These are phyloP conservation scores for Acleris laterana DNA, from an alignment of 2,888 invertebrate species.

Conservation along the genomic window DNA sequence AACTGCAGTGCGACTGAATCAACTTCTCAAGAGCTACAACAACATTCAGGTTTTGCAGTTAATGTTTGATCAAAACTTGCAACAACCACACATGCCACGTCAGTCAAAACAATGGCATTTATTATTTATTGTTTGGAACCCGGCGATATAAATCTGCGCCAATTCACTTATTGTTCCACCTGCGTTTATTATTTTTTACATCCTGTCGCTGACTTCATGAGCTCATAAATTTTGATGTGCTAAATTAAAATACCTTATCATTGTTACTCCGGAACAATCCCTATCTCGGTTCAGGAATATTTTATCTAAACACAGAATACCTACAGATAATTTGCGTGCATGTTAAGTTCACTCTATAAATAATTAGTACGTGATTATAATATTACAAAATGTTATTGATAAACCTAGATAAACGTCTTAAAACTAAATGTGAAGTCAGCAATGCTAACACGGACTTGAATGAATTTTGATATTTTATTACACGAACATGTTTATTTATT, in stretches of 20 bases:
- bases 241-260: neutral
- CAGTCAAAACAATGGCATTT: constrained; percentile 16
- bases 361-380: too few species aligned
- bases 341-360: neutral
- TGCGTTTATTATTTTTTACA: neutral
- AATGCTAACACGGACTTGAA: too few species aligned
- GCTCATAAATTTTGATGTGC: neutral
- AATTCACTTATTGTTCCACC: neutral
- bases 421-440: too few species aligned
- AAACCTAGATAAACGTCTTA: too few species aligned
- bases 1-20: too few species aligned
- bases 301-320: neutral
- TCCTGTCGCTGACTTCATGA: neutral
- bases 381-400: too few species aligned
- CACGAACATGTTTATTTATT: too few species aligned
- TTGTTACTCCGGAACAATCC: neutral
- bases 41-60: neutral
- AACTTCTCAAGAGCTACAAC: neutral
- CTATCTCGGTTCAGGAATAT: neutral
- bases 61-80: constrained; percentile 15
- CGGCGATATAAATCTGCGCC: constrained; percentile 3
- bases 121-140: constrained; percentile 14
- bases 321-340: neutral
- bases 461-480: too few species aligned
- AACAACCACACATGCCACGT: neutral